phyloP scores from a whole-genome alignment of 2,797 vertebrate genomes.

The Oreonectes daqikongensis region DNA sequence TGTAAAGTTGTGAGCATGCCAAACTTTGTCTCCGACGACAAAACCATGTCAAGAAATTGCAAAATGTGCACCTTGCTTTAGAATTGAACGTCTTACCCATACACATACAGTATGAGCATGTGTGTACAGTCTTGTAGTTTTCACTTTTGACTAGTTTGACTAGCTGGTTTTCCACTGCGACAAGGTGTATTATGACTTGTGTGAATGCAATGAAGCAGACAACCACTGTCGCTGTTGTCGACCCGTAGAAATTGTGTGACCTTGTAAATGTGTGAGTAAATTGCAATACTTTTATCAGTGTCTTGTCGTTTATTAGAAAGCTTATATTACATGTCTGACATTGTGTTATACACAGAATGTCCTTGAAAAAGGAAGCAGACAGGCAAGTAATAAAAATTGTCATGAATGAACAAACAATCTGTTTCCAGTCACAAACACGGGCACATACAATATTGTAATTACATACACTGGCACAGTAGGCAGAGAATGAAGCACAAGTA shows the following conservation, averaged over 20 bases:
- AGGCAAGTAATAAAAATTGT: background rate
- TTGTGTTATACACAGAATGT: background rate
- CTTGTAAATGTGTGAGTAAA: constrained; percentile 38
- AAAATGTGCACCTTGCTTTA: background rate
- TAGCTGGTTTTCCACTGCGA: background rate
- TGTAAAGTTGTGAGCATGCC: background rate
- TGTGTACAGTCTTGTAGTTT: background rate
- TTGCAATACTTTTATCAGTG: background rate
- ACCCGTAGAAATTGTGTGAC: constrained; percentile 18
- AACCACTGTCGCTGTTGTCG: background rate
- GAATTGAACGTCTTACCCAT: background rate
- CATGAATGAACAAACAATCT: constrained; percentile 20
- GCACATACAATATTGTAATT: constrained; percentile 29
- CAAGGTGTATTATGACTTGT: background rate
- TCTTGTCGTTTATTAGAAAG: constrained; percentile 28
- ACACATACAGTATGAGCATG: background rate
- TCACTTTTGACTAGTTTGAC: background rate
- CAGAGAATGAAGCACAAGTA: constrained; percentile 5
- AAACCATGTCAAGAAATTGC: background rate
- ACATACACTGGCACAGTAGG: background rate
- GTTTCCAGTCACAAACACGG: background rate
- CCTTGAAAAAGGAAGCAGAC: background rate
- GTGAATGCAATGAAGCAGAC: constrained; percentile 12
- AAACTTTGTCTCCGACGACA: background rate
- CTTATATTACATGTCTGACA: background rate